A percentile compares a stretch with the other conserved stretches of the same genome.
Evolutionary conservation across 2,797 vertebrate genomes (phyloP).

Genomic region (Sternotherus odoratus): DNA sequence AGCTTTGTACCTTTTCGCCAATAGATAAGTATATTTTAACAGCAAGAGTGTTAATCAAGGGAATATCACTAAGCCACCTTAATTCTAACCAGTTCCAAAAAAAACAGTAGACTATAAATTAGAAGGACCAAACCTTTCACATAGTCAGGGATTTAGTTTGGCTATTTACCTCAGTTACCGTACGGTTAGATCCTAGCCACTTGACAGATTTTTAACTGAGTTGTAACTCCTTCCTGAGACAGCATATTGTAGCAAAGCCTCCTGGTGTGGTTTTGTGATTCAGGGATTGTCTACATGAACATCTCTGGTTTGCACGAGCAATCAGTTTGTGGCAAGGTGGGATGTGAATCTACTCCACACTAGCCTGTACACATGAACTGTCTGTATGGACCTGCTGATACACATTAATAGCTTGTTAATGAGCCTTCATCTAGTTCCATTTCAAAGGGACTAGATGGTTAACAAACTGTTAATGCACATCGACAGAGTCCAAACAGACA

Average conservation of each 20-base stretch:
- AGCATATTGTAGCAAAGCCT: not conserved
- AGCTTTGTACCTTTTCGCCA: not conserved
- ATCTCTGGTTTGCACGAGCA: not conserved
- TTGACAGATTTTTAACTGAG: accelerated
- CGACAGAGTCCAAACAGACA: not conserved
- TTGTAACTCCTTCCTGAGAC: not conserved
- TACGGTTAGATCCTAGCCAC: not conserved
- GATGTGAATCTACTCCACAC: not conserved
- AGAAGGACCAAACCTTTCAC: not conserved
- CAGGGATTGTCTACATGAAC: not conserved
- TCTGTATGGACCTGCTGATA: not conserved
- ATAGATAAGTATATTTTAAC: not conserved
- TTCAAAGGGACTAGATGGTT: not conserved
- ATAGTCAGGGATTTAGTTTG: not conserved
- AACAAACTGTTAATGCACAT: not conserved
- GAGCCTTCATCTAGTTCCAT: not conserved
- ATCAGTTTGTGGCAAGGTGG: not conserved
- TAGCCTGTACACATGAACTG: not conserved
- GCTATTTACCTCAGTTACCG: not conserved
- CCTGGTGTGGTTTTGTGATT: not conserved
- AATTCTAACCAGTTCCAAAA: not conserved
- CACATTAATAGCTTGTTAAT: not conserved
- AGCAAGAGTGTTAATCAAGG: not conserved
- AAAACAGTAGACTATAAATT: not conserved
- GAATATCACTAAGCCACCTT: accelerated